phyloP scores from a whole-genome alignment of 2,113 vertebrate species.

The Labeo catla region DNA sequence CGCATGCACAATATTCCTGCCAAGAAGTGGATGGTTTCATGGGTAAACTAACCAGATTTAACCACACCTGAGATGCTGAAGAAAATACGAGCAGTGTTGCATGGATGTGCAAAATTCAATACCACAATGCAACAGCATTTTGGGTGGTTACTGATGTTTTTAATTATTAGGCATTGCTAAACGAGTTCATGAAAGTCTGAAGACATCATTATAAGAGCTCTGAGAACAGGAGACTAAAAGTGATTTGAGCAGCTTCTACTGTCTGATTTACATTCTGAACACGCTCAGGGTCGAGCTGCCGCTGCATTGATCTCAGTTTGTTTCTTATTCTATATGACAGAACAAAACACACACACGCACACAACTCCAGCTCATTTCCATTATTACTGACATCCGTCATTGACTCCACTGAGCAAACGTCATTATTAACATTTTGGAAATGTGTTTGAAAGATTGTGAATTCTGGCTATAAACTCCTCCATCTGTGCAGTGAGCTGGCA shows the following conservation, averaged over 20 bases:
- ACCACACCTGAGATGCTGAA: background rate
- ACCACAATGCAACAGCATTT: background rate
- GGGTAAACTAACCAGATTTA: background rate
- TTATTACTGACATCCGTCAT: conserved; percentile 41
- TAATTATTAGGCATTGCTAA: conserved; percentile 52
- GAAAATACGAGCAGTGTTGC: background rate
- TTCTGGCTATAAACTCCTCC: conserved; percentile 18
- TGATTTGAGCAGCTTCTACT: conserved; percentile 31
- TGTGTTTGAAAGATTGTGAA: background rate
- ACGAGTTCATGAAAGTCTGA: conserved; percentile 51
- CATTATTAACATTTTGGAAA: background rate
- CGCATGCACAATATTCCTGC: background rate
- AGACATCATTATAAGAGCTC: conserved; percentile 58
- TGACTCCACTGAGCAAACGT: background rate
- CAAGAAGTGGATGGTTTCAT: background rate
- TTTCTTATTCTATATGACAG: background rate
- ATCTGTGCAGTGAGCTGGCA: conserved; percentile 20
- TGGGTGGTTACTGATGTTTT: background rate
- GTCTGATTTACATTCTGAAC: conserved; percentile 34
- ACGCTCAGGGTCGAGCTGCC: conserved; percentile 1
- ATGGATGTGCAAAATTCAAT: background rate
- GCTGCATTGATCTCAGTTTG: background rate
- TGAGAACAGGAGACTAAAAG: conserved; percentile 19
- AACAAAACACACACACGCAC: background rate
- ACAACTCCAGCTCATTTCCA: conserved; percentile 17